phyloP scores from a whole-genome alignment of 2,113 vertebrate species.

The Butorides virescens region DNA sequence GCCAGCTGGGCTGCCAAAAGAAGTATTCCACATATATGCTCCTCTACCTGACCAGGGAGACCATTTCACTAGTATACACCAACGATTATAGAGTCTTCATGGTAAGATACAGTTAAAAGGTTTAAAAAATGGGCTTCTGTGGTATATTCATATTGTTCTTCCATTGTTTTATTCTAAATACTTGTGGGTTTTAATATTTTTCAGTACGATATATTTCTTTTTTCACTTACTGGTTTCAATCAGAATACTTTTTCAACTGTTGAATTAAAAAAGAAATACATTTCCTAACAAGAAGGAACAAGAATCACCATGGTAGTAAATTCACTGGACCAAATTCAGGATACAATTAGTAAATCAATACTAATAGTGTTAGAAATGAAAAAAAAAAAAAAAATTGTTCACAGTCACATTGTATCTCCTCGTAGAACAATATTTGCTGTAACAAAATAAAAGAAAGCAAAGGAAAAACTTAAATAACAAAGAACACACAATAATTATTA shows the following conservation, averaged over 20 bases:
- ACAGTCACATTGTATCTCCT: background rate
- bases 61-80: background rate
- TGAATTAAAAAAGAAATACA: background rate
- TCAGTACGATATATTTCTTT: background rate
- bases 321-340: background rate
- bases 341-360: background rate
- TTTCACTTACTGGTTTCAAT: background rate
- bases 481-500: background rate
- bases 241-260: background rate
- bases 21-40: background rate
- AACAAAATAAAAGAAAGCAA: background rate
- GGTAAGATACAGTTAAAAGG: background rate
- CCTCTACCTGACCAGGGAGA: background rate
- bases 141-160: background rate
- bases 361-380: background rate
- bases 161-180: background rate
- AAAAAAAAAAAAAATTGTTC: background rate
- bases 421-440: background rate
- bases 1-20: background rate
- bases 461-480: background rate
- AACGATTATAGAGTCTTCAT: background rate
- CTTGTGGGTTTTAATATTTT: background rate
- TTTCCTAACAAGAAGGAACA: background rate
- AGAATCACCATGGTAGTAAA: background rate
- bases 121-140: background rate